Base-by-base conservation (phyloP, 2,888 invertebrate genomes). In the Exephanes ischioxanthus region DNA sequence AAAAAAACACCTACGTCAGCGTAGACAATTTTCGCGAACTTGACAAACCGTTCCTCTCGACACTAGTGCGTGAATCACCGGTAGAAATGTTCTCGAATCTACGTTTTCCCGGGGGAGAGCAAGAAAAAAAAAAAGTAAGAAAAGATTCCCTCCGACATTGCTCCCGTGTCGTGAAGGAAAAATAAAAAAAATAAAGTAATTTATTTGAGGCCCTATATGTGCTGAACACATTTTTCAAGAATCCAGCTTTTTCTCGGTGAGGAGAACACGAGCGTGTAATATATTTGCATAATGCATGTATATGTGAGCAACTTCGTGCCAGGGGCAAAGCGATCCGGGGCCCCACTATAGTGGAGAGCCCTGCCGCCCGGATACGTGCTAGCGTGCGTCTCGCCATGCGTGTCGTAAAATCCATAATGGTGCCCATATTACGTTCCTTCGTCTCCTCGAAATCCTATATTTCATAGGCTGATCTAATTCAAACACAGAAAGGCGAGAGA, bases 321-420 rank as follows among this genome's bases (percentile, higher is more conserved):
- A 37, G 53, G 67, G 66, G 53, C 51, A 77, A 67, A 67, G 67
- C 75, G 75, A 76, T 51, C 66, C 51, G 61, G 63, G 73, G 30
- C 48, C 48, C 66, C 67, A 53, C 66, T 41, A 41, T 67, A 67
- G 67, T 22, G 55, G 30, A 33, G 33, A 30, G n/a, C 63, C 33
- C 30, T 16, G 11, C 63, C 41, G 51, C 53, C 22, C 55, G 67
- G 45, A 78, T 81, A 63, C 70, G 77, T 53, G 63, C 58, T 78
- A 73, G 68, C 75, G 71, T 61, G 73, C 45, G 58, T 83, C 77
- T 87, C 85, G 85, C 45, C 86, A 85, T 87, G 88, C 89, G 87
- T 88, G 87, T 89, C 89, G 87, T 89, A 86, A 88, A 87, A 87
- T 86, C 86, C 85, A 87, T 87, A 87, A 89, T 87, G 89, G 87